Base-by-base conservation (phyloP, 2,113 vertebrate genomes). In the Piprites chloris region DNA sequence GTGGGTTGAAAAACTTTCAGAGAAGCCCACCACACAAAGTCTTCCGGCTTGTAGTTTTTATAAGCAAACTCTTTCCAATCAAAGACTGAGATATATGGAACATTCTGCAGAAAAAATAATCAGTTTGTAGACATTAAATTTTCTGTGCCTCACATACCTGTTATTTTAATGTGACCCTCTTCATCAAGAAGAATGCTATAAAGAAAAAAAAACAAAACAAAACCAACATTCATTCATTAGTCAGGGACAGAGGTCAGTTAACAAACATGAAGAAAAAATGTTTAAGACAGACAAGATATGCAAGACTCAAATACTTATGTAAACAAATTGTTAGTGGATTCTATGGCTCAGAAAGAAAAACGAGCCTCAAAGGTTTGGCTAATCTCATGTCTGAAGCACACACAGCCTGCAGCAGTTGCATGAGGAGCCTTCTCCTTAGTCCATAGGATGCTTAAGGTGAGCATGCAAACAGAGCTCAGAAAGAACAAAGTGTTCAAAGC, bases 141-240 rank as follows among this genome's bases (percentile, higher is more conserved):
- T 87, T 24, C 39, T 5, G 0, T 37, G 67, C 47, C 41, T 68
- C 58, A 94, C 98, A 68, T 90, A 99, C 99, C 99, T 96, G 99
- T 99, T 96, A 99, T 98, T 91, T 99, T 99, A 85, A 99, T 99
- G 89, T 99, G 99, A 6, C 99, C 99, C 58, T 99, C 99, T 98
- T 99, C 99, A 92, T 99, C 99, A 90, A 99, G 98, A 91, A 99
- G 99, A 98, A 99, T 99, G 95, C 99, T 99, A 92, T 58, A 93
- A 97, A 96, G 85, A 9, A 44, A 93, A 83, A 24, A 39, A 68
- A 24, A 30, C 86, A 92, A 42, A 72, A 26, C 27, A 87, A 92
- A 50, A 26, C 8, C 23, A 49, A 62, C 9, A 55, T 49, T 76
- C 3, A 59, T 7, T 47, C 33, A 86, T 79, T 68, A 90, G 32